Conservation (phyloP, 2,797 vertebrate genomes). For the Gobio occitaniae region DNA sequence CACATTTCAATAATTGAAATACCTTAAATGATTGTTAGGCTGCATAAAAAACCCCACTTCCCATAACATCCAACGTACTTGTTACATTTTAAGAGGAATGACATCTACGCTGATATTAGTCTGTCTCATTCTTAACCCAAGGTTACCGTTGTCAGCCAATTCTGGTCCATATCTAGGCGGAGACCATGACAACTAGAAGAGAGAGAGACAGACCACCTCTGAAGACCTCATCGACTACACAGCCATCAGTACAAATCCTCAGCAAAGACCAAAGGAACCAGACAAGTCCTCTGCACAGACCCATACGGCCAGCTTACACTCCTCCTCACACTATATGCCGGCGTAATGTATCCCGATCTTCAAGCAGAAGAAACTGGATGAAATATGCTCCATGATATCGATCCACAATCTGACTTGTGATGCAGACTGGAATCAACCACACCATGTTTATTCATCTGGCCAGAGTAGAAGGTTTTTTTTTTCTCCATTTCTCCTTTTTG, state of each 20-base stretch:
- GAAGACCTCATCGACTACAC: not conserved
- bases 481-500: not conserved
- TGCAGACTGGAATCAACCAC: not conserved
- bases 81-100: not conserved
- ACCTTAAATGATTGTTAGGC: not conserved
- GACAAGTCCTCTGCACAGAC: not conserved
- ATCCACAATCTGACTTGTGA: not conserved
- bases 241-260: not conserved
- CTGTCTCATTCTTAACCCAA: not conserved
- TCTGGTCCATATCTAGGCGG: not conserved
- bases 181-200: not conserved
- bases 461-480: not conserved
- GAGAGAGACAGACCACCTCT: not conserved
- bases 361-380: not conserved
- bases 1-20: not conserved
- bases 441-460: not conserved
- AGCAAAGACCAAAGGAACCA: not conserved
- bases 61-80: not conserved
- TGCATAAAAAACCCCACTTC: not conserved
- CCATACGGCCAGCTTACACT: not conserved
- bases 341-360: not conserved
- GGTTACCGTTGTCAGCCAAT: not conserved
- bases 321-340: not conserved
- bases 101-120: not conserved
- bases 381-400: not conserved